A percentile compares a stretch with the other conserved stretches of the same genome.
Evolutionary conservation across 2,113 vertebrate species (phyloP).

Genomic region (Psittacara wagleri): DNA sequence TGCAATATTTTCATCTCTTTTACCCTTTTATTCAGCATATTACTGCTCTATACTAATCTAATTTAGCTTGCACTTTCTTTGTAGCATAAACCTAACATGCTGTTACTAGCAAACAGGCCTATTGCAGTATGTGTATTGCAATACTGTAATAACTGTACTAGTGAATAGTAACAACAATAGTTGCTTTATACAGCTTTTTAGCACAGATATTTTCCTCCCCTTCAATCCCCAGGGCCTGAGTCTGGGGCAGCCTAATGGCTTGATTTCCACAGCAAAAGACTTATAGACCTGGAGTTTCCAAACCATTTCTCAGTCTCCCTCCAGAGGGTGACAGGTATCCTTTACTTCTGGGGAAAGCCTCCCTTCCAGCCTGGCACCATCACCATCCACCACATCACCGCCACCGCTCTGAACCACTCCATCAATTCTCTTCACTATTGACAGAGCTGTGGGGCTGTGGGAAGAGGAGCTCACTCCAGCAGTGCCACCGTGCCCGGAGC

Average conservation of each 20-base stretch:
- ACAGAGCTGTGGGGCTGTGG: background rate
- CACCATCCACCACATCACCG: background rate
- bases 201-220: background rate
- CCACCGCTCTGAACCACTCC: background rate
- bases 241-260: background rate
- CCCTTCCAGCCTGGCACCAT: background rate
- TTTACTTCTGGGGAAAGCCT: background rate
- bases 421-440: background rate
- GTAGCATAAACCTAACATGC: background rate
- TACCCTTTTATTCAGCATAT: background rate
- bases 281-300: background rate
- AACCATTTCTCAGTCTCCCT: slow-evolving; percentile 45
- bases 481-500: background rate
- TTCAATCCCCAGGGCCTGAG: background rate
- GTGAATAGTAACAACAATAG: background rate
- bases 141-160: background rate
- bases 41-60: background rate
- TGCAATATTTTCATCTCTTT: slow-evolving; percentile 6
- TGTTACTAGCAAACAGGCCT: background rate
- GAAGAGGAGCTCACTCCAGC: background rate
- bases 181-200: background rate
- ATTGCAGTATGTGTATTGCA: background rate
- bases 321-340: background rate
- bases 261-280: background rate
- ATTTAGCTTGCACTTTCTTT: background rate